A percentile compares a stretch with the other conserved stretches of the same genome.
Conservation (phyloP, 2,113 vertebrate genomes). For the Hippocampus comes region DNA sequence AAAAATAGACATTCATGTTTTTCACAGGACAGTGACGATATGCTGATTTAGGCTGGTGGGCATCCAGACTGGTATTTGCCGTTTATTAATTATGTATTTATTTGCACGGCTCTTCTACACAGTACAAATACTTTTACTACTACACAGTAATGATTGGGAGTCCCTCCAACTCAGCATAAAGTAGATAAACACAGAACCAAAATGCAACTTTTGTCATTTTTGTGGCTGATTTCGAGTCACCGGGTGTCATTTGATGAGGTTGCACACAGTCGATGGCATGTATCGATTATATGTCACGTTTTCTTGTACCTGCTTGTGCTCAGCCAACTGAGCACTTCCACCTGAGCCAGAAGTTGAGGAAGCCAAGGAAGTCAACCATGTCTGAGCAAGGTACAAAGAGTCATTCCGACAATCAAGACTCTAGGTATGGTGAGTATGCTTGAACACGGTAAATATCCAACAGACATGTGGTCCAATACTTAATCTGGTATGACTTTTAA, state of each 20-base stretch:
- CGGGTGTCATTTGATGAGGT: neutral
- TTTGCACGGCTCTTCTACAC: too few relatives aligned
- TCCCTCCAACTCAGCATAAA: neutral
- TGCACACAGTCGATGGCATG: neutral
- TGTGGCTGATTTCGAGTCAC: neutral
- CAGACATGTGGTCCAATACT: neutral
- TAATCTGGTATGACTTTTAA: neutral
- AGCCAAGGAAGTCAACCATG: neutral
- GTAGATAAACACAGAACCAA: neutral
- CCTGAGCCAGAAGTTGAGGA: neutral
- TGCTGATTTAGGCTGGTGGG: too few relatives aligned
- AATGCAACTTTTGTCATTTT: neutral
- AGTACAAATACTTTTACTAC: neutral
- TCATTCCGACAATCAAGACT: neutral
- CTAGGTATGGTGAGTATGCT: neutral
- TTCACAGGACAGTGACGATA: too few relatives aligned
- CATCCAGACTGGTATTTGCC: too few relatives aligned
- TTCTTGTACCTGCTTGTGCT: neutral
- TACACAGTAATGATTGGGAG: too few relatives aligned
- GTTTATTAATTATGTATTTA: too few relatives aligned
- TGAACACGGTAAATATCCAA: neutral
- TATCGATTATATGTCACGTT: neutral
- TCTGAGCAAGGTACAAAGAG: neutral
- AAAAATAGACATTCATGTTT: too few relatives aligned
- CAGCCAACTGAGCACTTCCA: neutral